Percentiles rank a stretch among this genome's conserved stretches.
These are phyloP conservation scores for Trichomalopsis sarcophagae DNA, from an alignment of 1,140 invertebrate genomes.

Conservation along the genomic window DNA sequence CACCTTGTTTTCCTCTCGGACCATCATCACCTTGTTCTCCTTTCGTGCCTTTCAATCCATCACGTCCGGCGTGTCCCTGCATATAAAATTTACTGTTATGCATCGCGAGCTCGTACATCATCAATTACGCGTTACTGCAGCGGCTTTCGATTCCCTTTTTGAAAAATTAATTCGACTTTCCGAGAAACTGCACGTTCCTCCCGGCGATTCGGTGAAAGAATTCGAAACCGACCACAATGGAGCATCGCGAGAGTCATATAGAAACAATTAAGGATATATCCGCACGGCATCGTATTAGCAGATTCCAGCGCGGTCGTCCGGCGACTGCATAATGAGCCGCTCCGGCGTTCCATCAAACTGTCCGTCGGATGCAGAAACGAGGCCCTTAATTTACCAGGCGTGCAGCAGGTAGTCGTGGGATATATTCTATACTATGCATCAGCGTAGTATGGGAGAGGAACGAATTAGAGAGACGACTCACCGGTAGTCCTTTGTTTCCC, in stretches of 20 bases:
- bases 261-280: background rate
- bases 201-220: too few species aligned
- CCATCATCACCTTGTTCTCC: constrained; percentile 75
- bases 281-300: too few species aligned
- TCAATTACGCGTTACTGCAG: background rate
- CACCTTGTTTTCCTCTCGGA: constrained; percentile 72
- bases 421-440: background rate
- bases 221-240: too few species aligned
- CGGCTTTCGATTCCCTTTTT: background rate
- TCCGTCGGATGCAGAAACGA: background rate
- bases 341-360: background rate
- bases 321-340: background rate
- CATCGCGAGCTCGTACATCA: background rate
- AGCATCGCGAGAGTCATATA: too few species aligned
- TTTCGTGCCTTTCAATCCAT: constrained; percentile 78
- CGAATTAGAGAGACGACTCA: constrained; percentile 64
- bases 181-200: too few species aligned
- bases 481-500: constrained; percentile 75
- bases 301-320: background rate
- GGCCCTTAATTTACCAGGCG: background rate
- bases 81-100: background rate
- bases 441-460: background rate
- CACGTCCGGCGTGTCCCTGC: constrained; percentile 66
- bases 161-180: too few species aligned
- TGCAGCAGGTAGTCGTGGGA: background rate